Conservation (phyloP, 2,797 vertebrate species). For the Vireo griseus region DNA sequence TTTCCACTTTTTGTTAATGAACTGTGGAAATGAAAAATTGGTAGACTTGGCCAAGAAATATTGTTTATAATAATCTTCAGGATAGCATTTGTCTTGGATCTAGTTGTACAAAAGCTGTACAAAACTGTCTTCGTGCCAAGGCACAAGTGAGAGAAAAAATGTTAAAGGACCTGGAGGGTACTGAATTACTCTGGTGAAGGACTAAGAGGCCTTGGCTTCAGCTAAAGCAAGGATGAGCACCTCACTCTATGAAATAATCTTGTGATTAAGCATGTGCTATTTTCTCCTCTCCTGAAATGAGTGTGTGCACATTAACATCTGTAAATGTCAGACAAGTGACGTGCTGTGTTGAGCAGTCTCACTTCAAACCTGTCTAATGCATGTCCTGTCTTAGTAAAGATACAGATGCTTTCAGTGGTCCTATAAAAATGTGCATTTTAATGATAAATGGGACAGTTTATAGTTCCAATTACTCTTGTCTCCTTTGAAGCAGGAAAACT, state of each 20-base stretch:
- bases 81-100: neutral
- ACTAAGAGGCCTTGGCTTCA: neutral
- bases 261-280: neutral
- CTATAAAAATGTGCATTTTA: slow-evolving; percentile 57
- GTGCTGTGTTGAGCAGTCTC: neutral
- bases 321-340: slow-evolving; percentile 48
- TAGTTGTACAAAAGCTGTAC: neutral
- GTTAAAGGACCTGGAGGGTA: neutral
- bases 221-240: neutral
- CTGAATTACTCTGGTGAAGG: neutral
- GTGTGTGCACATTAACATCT: neutral
- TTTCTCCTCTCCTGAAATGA: neutral
- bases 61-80: neutral
- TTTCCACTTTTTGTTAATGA: neutral
- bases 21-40: neutral
- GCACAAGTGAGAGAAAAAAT: neutral
- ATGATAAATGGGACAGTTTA: slow-evolving; percentile 64
- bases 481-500: slow-evolving; percentile 74
- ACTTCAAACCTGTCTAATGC: slow-evolving; percentile 48
- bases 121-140: neutral
- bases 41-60: neutral
- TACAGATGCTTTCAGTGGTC: slow-evolving; percentile 53
- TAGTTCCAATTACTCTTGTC: slow-evolving; percentile 64
- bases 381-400: slow-evolving; percentile 51
- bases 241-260: slow-evolving; percentile 18